A percentile compares a stretch with the other conserved stretches of the same genome.
phyloP scores from a whole-genome alignment of 2,888 invertebrate species.

The Digitonthophagus gazella region DNA sequence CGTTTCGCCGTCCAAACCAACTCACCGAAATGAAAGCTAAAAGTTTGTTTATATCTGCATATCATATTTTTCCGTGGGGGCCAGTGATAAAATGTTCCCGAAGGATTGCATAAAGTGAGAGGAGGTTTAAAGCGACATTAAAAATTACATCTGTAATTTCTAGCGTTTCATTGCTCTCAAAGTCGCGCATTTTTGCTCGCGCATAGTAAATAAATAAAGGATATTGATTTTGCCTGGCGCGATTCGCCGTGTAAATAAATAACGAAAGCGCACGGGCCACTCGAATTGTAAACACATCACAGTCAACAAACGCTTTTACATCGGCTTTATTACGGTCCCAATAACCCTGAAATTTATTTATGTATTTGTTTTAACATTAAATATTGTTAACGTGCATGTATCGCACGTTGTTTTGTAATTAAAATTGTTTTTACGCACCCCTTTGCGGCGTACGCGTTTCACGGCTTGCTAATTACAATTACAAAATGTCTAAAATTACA shows the following conservation, averaged over 20 bases:
- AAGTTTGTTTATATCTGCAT: neutral
- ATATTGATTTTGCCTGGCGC: neutral
- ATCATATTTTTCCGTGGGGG: neutral
- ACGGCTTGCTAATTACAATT: neutral
- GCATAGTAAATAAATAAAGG: neutral
- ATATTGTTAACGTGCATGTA: neutral
- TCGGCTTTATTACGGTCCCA: neutral
- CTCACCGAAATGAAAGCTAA: neutral
- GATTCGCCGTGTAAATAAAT: neutral
- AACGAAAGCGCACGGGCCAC: neutral
- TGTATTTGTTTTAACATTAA: neutral
- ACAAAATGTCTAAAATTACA: neutral
- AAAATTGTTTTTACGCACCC: neutral
- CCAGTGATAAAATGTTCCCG: neutral
- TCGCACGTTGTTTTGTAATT: neutral
- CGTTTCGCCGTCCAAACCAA: neutral
- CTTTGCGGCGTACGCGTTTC: neutral
- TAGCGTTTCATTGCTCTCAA: no score
- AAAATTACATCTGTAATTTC: neutral
- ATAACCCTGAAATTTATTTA: neutral
- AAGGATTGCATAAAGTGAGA: neutral
- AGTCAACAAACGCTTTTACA: neutral
- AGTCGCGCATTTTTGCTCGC: neutral
- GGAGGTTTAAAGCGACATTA: neutral
- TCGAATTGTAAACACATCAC: neutral